Percentiles rank a stretch among this genome's conserved stretches.
These are phyloP conservation scores for Petromus typicus DNA, from an alignment of 2,113 vertebrate genomes.

Conservation along the genomic window DNA sequence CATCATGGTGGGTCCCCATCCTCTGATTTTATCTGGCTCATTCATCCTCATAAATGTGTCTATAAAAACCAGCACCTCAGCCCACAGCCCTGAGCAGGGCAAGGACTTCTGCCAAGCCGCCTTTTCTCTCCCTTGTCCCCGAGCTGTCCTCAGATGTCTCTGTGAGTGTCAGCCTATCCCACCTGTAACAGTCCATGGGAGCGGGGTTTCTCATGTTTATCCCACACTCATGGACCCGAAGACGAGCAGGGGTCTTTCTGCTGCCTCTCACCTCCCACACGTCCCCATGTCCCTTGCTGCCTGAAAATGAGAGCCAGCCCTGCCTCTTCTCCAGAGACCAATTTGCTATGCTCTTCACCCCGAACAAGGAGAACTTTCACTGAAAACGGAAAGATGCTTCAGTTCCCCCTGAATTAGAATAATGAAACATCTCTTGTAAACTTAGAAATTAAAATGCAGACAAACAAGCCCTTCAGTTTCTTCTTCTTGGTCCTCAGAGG, in stretches of 20 bases:
- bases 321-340: background rate
- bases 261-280: background rate
- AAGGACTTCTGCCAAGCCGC: background rate
- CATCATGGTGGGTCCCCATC: background rate
- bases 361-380: slow-evolving; percentile 64
- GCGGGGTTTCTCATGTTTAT: rapidly evolving
- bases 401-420: slow-evolving; percentile 62
- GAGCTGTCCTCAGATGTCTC: background rate
- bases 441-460: slow-evolving; percentile 76
- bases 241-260: rapidly evolving
- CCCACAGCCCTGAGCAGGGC: background rate
- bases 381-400: slow-evolving; percentile 58
- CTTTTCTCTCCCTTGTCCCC: background rate
- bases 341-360: slow-evolving; percentile 59
- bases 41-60: background rate
- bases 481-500: slow-evolving; percentile 70
- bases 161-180: background rate
- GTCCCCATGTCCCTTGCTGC: rapidly evolving
- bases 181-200: background rate
- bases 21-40: background rate
- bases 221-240: rapidly evolving
- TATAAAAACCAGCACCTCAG: background rate
- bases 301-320: background rate
- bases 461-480: slow-evolving; percentile 53
- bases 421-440: slow-evolving; percentile 74